These are phyloP conservation scores for Tiliqua scincoides DNA, from an alignment of 2,113 vertebrate species.

Conservation along the genomic window DNA sequence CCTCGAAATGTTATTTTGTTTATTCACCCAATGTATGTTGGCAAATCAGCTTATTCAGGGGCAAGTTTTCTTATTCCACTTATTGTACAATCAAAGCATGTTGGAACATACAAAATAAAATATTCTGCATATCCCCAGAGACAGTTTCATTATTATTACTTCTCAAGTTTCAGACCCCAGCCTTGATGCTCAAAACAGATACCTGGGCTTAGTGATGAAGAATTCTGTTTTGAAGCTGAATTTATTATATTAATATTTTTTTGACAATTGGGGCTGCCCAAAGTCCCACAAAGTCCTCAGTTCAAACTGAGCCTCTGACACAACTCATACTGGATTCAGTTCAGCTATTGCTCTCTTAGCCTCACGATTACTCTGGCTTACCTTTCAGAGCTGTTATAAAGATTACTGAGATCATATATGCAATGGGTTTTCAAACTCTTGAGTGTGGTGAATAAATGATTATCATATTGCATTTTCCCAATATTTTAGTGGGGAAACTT, in stretches of 20 bases:
- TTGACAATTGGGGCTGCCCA: too few species aligned
- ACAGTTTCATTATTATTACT: not conserved
- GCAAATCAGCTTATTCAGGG: too few species aligned
- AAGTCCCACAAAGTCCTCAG: not conserved
- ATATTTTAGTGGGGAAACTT: not conserved
- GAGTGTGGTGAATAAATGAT: too few species aligned
- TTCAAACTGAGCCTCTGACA: not conserved
- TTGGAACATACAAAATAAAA: not conserved
- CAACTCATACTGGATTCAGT: too few species aligned
- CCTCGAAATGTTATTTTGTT: too few species aligned
- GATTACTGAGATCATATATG: too few species aligned
- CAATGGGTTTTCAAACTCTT: too few species aligned
- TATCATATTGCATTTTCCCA: not conserved
- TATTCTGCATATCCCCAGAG: not conserved
- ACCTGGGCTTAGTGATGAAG: not conserved
- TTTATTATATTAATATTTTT: too few species aligned
- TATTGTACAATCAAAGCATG: too few species aligned
- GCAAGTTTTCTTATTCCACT: too few species aligned
- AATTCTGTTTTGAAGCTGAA: not conserved
- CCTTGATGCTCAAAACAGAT: not conserved
- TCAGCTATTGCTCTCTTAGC: too few species aligned
- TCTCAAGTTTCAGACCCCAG: not conserved
- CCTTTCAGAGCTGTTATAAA: not conserved
- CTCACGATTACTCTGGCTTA: not conserved
- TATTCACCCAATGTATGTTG: too few species aligned